phyloP scores from a whole-genome alignment of 2,888 invertebrate species.

The Alsophila aescularia region DNA sequence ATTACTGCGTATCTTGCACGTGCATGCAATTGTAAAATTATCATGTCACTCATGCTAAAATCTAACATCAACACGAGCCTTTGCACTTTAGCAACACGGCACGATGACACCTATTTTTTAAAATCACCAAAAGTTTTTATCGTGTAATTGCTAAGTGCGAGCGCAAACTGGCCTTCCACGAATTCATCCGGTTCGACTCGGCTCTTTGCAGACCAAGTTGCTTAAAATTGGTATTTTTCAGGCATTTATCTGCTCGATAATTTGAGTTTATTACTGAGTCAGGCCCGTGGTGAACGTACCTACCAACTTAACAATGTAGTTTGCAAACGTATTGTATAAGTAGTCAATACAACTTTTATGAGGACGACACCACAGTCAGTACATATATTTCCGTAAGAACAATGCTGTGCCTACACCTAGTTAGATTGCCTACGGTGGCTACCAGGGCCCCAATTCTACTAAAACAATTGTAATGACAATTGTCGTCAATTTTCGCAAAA shows the following conservation, averaged over 20 bases:
- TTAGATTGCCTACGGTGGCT: no score
- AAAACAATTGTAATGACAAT: no score
- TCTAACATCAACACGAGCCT: slow-evolving; percentile 3
- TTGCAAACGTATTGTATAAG: slow-evolving; percentile 19
- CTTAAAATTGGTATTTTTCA: slow-evolving; percentile 28
- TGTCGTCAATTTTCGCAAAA: no score
- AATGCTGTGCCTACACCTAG: no score
- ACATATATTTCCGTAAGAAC: no score
- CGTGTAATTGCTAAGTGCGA: slow-evolving; percentile 37
- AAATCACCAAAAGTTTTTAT: slow-evolving; percentile 26
- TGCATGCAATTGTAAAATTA: not conserved
- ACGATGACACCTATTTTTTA: slow-evolving; percentile 20
- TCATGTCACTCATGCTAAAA: slow-evolving; percentile 8
- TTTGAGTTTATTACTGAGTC: slow-evolving; percentile 26
- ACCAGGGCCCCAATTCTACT: no score
- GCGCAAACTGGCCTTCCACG: slow-evolving; percentile 36
- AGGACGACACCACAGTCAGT: no score
- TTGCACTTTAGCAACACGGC: slow-evolving; percentile 13
- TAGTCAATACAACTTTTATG: slow-evolving; percentile 1
- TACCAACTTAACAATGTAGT: slow-evolving; percentile 1
- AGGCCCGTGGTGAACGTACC: slow-evolving; percentile 14
- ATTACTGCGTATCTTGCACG: not conserved
- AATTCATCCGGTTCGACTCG: slow-evolving; percentile 35
- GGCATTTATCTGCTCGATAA: slow-evolving; percentile 28
- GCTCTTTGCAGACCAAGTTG: slow-evolving; percentile 34